A percentile compares a stretch with the other conserved stretches of the same genome.
Evolutionary conservation across 2,113 vertebrate species (phyloP).

Genomic region (Thalassoma bifasciatum): DNA sequence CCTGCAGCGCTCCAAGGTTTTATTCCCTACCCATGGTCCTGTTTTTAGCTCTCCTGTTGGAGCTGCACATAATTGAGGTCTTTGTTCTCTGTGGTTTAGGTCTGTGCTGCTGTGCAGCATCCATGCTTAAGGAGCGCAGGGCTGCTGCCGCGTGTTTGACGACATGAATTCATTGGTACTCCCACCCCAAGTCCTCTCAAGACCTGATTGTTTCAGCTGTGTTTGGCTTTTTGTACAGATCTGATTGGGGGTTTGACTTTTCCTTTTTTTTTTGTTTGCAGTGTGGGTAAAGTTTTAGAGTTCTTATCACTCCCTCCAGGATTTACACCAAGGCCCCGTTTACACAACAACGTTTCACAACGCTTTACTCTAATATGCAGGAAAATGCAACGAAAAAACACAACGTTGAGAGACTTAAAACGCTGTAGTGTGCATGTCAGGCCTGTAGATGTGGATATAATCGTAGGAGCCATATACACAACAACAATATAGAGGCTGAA

Average conservation of each 20-base stretch:
- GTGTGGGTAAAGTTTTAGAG: background rate
- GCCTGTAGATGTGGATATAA: no score
- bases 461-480: no score
- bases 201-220: conserved; percentile 50
- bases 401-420: no score
- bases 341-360: no score
- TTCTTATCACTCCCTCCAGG: no score
- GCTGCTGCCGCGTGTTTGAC: conserved; percentile 50
- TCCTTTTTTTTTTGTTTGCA: background rate
- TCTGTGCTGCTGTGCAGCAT: conserved; percentile 44
- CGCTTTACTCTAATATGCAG: no score
- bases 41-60: conserved; percentile 77
- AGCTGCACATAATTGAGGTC: conserved; percentile 75
- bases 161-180: conserved; percentile 43
- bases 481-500: no score
- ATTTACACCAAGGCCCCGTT: no score
- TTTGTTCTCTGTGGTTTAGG: conserved; percentile 72
- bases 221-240: conserved; percentile 12
- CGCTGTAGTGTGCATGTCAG: no score
- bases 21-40: conserved; percentile 67
- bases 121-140: conserved; percentile 39
- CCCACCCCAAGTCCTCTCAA: conserved; percentile 26
- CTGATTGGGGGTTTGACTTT: conserved; percentile 31
- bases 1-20: conserved; percentile 68
- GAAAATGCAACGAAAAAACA: no score